Evolutionary conservation across 2,113 vertebrate genomes (phyloP), one percentile per base, ranked within the genome.

Genomic region (Vimba vimba): DNA sequence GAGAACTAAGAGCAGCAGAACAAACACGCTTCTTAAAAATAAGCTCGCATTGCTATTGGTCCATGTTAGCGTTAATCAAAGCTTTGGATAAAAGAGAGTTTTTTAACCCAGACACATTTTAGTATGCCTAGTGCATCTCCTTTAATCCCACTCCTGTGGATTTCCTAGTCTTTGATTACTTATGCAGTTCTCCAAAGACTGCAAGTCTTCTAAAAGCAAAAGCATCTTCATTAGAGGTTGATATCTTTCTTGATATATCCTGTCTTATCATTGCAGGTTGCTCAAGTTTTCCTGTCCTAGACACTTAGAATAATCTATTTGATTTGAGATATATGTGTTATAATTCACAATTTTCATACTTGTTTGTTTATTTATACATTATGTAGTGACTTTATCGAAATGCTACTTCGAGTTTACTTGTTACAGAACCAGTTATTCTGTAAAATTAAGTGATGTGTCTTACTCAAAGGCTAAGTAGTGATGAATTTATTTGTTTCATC

Each of bases 91-190:
- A 79, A 85, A 68, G 60, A 36, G 83, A 23, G 50, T 43, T 39
- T 76, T 64, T 64, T 21, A 19, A 59, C 47, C 25, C 43, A 64
- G 57, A 45, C 17, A 66, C 57, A 30, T 74, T 64, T 27, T 15
- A 80, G 59, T 64, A 64, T 80, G n/a, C 59, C 13, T 30, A 19
- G 39, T 66, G 79, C 39, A 45, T 80, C 39, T 36, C 59, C 59
- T 84, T 43, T 30, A 39, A 23, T 43, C 82, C 36, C 17, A 73
- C 50, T 68, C 78, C 66, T 81, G 55, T 74, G 78, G 57, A 82
- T 64, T 66, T 76, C 39, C 69, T 62, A 59, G 39, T 62, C 69
- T 86, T 45, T 74, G 69, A 60, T 45, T 84, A 59, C 36, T 43
- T 23, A 15, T 55, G 30, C 25, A 55, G 69, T 45, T 23, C 21